Base-by-base conservation (phyloP, 1,140 invertebrate species). In the Dinoponera quadriceps region DNA sequence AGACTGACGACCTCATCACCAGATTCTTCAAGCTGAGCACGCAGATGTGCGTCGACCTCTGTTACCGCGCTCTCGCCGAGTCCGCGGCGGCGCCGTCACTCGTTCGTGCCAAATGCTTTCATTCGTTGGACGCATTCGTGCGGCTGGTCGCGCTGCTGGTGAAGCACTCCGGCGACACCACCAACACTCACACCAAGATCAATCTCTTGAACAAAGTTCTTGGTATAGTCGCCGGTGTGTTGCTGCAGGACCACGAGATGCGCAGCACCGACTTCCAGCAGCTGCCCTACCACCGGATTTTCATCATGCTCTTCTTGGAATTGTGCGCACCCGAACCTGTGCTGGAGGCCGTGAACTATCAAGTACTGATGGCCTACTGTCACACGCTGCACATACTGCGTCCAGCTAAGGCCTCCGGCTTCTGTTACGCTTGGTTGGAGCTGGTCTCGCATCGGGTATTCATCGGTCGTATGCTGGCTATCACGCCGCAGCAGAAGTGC, bases 381-480 rank as follows among this genome's bases (percentile, higher is more conserved):
- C 98, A 99, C 94, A 98, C 98, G 0, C 95, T 98, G 69, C 98
- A 99, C 88, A 97, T 98, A 81, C 95, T 99, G 65, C 95, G 97
- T 78, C 99, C 99, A n/a, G 96, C 96, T n/a, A 97, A 98, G 90
- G 98, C 98, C 0, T 98, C 99, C 0, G 99, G 98, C 0, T 99
- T 99, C 94, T 98, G 98, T 65, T 99, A 99, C 93, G 98, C 99
- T 18, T 99, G 99, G 99, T 94, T 99, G 51, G 99, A 99, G 94
- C 95, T 99, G 25, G 97, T 99, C 16, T 98, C 98, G 0, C 99
- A 99, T 94, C 95, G 99, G 57, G 97, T 99, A 0, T 99, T 99
- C 93, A 98, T 99, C 85, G 98, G 98, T 18, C 95, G 98, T 73
- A 98, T 99, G 94, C 95, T 99, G 14, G 98, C 98, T 0, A 96